phyloP scores from a whole-genome alignment of 2,888 invertebrate species.

The Notocelia uddmanniana region DNA sequence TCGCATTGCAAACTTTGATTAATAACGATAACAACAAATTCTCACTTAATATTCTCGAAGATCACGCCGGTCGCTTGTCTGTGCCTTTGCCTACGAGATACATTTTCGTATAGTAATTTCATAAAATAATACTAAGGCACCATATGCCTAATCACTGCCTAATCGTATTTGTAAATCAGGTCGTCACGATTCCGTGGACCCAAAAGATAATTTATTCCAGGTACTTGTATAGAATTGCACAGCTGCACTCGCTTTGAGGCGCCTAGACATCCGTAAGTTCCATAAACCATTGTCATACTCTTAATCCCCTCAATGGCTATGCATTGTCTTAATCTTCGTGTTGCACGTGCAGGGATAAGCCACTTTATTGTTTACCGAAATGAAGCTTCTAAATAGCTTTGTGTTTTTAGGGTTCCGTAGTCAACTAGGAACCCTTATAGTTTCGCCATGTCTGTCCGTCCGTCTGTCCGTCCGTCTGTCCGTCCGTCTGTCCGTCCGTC shows the following conservation, averaged over 20 bases:
- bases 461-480: too few species aligned
- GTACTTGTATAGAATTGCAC: slow-evolving; percentile 34
- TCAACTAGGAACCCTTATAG: too few species aligned
- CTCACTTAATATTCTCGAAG: background rate
- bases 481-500: too few species aligned
- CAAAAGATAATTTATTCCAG: slow-evolving; percentile 10
- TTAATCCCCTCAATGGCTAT: slow-evolving; percentile 13
- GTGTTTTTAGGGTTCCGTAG: too few species aligned
- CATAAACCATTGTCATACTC: slow-evolving; percentile 16
- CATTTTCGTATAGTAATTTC: background rate
- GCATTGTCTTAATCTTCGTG: slow-evolving; percentile 21
- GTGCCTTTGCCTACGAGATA: background rate
- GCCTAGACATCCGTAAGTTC: slow-evolving; percentile 30
- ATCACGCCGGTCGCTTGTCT: background rate
- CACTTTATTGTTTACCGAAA: slow-evolving; percentile 17
- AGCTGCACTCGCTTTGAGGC: slow-evolving; percentile 31
- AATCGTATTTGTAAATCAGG: slow-evolving; percentile 19
- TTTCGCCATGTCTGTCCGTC: too few species aligned
- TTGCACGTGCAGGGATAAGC: slow-evolving; percentile 28
- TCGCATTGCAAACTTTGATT: too few species aligned
- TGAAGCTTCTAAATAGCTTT: background rate
- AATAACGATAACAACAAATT: too few species aligned
- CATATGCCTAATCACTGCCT: slow-evolving; percentile 27
- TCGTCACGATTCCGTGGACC: background rate
- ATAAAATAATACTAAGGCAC: background rate